Base-by-base conservation (phyloP, 2,113 vertebrate species). In the Brachyhypopomus gauderio region DNA sequence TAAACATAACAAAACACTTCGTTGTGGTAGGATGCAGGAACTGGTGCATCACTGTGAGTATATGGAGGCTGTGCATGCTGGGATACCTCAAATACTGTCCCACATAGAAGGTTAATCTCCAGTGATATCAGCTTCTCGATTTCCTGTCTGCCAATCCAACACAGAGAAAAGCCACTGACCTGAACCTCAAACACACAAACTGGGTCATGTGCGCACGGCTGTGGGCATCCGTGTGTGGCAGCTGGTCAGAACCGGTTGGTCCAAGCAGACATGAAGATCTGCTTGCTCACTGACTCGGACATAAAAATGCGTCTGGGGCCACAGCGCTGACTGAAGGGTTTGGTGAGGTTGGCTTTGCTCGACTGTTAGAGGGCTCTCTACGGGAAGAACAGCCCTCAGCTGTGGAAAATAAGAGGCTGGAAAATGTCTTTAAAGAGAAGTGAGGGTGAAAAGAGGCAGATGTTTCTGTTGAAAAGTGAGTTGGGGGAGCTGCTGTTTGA, bases 201-300 rank as follows among this genome's bases (percentile, higher is more conserved):
- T 72, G 81, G 69, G 62, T 45, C 83, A 86, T 86, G 79, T 89
- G 87, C 8, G 6, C n/a, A 2, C 22, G 59, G 59, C 59, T 16
- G 30, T 58, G 52, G 20, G 85, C 48, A 67, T 63, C 84, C 89
- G 75, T 60, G 80, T 63, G 22, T 14, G 14, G 60, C 87, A 90
- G 86, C 83, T 89, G 85, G 85, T 75, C 75, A 20, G 71, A 79
- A 84, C 87, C 87, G 88, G 86, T 84, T 92, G 89, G 84, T 67
- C 25, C 23, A 3, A 30, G 30, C 30, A 30, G 30, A 30, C 30
- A 30, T 30, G 30, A 30, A 30, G 30, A 30, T 30, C 30, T 30
- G 30, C 30, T 30, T 30, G 30, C 30, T 30, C 30, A 30, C 30
- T 30, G 30, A 30, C 30, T 30, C 30, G 30, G 30, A 78, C 63